Evolutionary conservation across 2,113 vertebrate genomes (phyloP), one percentile per base, ranked within the genome.

Genomic region (Thunnus thynnus): DNA sequence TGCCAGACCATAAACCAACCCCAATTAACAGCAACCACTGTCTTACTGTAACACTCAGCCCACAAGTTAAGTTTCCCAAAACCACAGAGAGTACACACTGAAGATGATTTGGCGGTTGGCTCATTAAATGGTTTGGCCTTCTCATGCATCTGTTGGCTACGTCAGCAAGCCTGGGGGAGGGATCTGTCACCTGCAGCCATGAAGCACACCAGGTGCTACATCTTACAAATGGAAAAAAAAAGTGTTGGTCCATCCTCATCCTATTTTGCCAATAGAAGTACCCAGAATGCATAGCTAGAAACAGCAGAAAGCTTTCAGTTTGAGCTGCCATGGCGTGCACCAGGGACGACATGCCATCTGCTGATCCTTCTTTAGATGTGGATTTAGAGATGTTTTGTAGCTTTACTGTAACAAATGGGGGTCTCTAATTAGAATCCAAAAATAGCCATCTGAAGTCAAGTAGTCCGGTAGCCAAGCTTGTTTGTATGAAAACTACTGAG

Each of bases 41-140:
- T 64, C 75, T 86, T 85, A 89, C 85, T 78, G 88, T 81, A 83
- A 86, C 77, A 85, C 20, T 72, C 32, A 51, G 52, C 76, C 78
- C 82, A 80, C 68, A 51, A 77, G 47, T 91, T 64, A 84, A 75
- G 78, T 74, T 57, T 86, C 72, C 54, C 65, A 54, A 73, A 77
- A 78, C 62, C 86, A 1, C 83, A 79, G 88, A 83, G 65, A 71
- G 72, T 60, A 46, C 51, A 60, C 58, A 18, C 17, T 2, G 14
- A 57, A 11, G 58, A 76, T 73, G 78, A 81, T 68, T 51, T 56
- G 52, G 56, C 25, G 56, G 62, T 72, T 68, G 47, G 48, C 76
- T 68, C 18, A 32, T 84, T 55, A 80, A 51, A 18, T n/a, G 18
- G 4, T 27, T 63, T 2, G 6, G 67, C 46, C 55, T 47, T 62